phyloP scores from a whole-genome alignment of 2,113 vertebrate species.

The Oryzias javanicus region DNA sequence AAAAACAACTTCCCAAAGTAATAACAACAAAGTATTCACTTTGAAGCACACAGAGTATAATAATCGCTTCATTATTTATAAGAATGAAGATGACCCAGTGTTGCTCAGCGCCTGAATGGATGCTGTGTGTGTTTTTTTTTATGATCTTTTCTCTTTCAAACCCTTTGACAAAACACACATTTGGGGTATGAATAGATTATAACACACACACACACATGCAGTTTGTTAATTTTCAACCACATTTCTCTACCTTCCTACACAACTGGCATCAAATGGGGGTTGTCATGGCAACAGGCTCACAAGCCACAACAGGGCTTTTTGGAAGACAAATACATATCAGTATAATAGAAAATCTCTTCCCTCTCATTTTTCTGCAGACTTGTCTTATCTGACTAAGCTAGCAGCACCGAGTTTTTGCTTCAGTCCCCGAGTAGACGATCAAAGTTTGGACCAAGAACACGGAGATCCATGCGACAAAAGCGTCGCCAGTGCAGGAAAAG shows the following conservation, averaged over 20 bases:
- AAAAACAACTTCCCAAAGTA: not conserved
- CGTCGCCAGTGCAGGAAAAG: too few relatives aligned
- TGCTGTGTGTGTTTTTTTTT: conserved; percentile 13
- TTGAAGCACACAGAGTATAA: conserved; percentile 31
- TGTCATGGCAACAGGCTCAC: conserved; percentile 79
- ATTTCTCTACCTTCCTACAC: conserved; percentile 77
- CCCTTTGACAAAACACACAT: conserved; percentile 37
- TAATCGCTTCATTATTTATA: conserved; percentile 49
- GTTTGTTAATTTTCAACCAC: conserved; percentile 73
- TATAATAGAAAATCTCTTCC: conserved; percentile 66
- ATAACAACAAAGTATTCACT: conserved; percentile 37
- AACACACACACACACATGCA: conserved; percentile 55
- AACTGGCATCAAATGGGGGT: conserved; percentile 76
- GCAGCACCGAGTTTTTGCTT: conserved; percentile 1
- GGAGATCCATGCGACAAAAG: too few relatives aligned
- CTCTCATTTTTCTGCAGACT: conserved; percentile 47
- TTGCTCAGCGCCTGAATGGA: conserved; percentile 40
- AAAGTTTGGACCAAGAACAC: too few relatives aligned
- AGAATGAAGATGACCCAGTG: conserved; percentile 27
- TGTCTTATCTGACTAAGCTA: conserved; percentile 7
- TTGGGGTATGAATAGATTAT: conserved; percentile 59
- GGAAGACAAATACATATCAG: conserved; percentile 73
- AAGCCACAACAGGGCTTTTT: conserved; percentile 78
- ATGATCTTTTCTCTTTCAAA: conserved; percentile 23
- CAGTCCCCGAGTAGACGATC: too few relatives aligned